Evolutionary conservation across 2,888 invertebrate species (phyloP).

Genomic region (Epicampocera succincta): DNA sequence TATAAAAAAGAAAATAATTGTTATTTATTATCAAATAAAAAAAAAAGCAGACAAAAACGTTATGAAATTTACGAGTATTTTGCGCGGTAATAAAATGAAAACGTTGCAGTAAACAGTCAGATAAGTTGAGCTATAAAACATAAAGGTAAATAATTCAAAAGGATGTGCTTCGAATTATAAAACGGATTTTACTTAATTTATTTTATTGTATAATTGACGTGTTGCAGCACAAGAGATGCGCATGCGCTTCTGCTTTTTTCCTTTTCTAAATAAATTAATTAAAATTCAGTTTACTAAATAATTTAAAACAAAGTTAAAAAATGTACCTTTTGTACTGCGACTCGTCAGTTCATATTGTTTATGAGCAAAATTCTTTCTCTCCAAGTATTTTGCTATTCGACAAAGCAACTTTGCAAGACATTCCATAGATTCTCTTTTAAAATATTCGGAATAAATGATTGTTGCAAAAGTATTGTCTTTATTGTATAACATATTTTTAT

Average conservation of each 20-base stretch:
- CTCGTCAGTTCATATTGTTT: not conserved
- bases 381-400: not conserved
- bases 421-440: conserved; percentile 28
- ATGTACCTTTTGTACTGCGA: too few species aligned
- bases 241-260: too few species aligned
- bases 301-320: too few species aligned
- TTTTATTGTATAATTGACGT: not conserved
- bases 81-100: not conserved
- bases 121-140: conserved; percentile 51
- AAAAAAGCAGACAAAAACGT: conserved; percentile 18
- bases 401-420: conserved; percentile 9
- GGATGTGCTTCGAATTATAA: conserved; percentile 57
- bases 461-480: not conserved
- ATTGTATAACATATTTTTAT: conserved; percentile 26
- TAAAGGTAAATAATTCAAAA: not conserved
- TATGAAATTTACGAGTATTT: not conserved
- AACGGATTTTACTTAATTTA: not conserved
- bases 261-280: too few species aligned
- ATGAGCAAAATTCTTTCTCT: not conserved
- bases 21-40: conserved; percentile 45
- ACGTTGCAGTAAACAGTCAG: conserved; percentile 8
- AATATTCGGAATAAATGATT: conserved; percentile 9
- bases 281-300: too few species aligned
- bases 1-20: conserved; percentile 34
- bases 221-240: not conserved